Conservation (phyloP, 2,113 vertebrate genomes). For the Ahaetulla prasina region DNA sequence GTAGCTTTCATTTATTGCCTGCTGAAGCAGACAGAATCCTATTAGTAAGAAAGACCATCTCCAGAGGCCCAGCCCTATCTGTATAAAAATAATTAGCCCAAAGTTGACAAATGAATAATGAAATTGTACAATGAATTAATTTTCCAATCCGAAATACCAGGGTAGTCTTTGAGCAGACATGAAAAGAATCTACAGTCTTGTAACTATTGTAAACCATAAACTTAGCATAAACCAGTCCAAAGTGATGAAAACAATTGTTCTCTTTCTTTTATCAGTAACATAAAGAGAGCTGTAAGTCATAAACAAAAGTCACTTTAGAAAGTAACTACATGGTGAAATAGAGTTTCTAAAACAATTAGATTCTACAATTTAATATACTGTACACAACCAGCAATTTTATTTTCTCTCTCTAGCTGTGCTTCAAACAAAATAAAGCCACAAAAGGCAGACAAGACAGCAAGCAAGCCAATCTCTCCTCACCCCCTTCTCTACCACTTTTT, state of each 20-base stretch:
- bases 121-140: conserved; percentile 66
- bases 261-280: background rate
- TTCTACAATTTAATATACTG: background rate
- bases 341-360: background rate
- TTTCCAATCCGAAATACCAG: conserved; percentile 46
- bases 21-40: conserved; percentile 90
- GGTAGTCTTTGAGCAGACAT: background rate
- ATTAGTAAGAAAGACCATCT: conserved; percentile 82
- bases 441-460: background rate
- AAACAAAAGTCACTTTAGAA: background rate
- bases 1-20: conserved; percentile 87
- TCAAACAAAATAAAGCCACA: background rate
- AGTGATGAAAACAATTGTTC: background rate
- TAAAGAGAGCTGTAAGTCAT: background rate
- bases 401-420: background rate
- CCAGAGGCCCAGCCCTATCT: conserved; percentile 76
- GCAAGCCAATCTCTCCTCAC: background rate
- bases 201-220: conserved; percentile 8
- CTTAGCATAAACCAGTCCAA: background rate
- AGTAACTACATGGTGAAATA: background rate
- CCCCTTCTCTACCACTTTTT: background rate
- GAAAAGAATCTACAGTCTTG: conserved; percentile 22
- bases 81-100: conserved; percentile 84
- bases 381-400: background rate
- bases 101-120: conserved; percentile 82